Percentiles rank a stretch among this genome's conserved stretches.
These are phyloP conservation scores for Mercenaria mercenaria DNA, from an alignment of 1,140 invertebrate genomes.

Conservation along the genomic window DNA sequence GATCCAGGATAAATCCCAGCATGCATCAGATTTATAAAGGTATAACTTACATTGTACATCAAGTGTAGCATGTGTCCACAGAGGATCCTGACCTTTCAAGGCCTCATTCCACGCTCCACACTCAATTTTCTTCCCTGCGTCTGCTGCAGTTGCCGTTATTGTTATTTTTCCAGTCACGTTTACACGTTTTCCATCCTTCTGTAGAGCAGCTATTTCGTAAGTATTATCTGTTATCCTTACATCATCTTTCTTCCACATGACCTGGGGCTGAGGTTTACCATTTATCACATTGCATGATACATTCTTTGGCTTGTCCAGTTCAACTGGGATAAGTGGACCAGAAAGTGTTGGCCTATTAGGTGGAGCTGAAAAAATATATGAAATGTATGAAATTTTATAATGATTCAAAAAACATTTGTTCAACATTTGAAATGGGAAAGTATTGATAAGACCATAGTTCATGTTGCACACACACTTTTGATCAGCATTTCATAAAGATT, in stretches of 20 bases:
- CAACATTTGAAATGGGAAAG: background rate
- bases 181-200: conserved; percentile 87
- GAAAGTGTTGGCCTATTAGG: conserved; percentile 95
- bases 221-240: conserved; percentile 68
- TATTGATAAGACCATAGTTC: too few relatives aligned
- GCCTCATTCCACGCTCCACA: conserved; percentile 89
- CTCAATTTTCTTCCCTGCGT: conserved; percentile 96
- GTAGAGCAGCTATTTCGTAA: conserved; percentile 63
- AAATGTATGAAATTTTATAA: too few relatives aligned
- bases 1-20: too few relatives aligned
- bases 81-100: conserved; percentile 75
- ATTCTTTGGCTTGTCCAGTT: conserved; percentile 95
- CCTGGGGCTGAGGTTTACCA: conserved; percentile 96
- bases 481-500: too few relatives aligned
- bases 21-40: too few relatives aligned
- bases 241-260: conserved; percentile 77
- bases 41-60: conserved; percentile 86
- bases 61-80: conserved; percentile 78
- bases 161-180: conserved; percentile 92
- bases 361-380: conserved; percentile 88
- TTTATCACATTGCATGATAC: conserved; percentile 95
- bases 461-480: too few relatives aligned
- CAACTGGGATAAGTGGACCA: conserved; percentile 90
- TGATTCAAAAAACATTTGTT: background rate
- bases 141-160: conserved; percentile 91